phyloP scores from a whole-genome alignment of 2,113 vertebrate species.

The Melanocharis versteri region DNA sequence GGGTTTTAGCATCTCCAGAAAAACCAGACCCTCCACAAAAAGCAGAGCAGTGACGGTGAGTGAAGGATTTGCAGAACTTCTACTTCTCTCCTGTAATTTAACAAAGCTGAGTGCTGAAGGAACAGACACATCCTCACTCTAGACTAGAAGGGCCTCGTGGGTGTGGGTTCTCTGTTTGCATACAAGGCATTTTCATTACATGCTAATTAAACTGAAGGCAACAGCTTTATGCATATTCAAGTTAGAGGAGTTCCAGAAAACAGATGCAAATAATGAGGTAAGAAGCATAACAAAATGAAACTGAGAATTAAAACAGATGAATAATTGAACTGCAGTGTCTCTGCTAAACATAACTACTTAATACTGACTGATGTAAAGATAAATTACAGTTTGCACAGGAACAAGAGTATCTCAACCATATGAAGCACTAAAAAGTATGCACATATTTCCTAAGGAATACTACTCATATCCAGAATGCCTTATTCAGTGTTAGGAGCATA shows the following conservation, averaged over 20 bases:
- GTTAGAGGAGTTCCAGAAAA: neutral
- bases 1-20: neutral
- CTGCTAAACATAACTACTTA: neutral
- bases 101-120: neutral
- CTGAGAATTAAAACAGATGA: neutral
- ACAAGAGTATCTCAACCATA: neutral
- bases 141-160: neutral
- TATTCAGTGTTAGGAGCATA: neutral
- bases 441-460: neutral
- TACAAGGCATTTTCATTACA: neutral
- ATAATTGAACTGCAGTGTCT: neutral
- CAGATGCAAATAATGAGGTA: neutral
- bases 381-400: neutral
- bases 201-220: constrained; percentile 24
- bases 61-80: neutral
- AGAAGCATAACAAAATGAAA: neutral
- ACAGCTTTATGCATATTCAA: neutral
- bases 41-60: neutral
- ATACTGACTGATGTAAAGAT: neutral
- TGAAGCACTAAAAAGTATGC: neutral
- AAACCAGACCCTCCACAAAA: neutral
- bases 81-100: neutral
- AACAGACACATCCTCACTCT: neutral
- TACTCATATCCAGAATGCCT: neutral
- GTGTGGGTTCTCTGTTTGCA: neutral